A percentile compares a stretch with the other conserved stretches of the same genome.
Conservation (phyloP, 1,140 invertebrate genomes). For the Leucophenga varia region DNA sequence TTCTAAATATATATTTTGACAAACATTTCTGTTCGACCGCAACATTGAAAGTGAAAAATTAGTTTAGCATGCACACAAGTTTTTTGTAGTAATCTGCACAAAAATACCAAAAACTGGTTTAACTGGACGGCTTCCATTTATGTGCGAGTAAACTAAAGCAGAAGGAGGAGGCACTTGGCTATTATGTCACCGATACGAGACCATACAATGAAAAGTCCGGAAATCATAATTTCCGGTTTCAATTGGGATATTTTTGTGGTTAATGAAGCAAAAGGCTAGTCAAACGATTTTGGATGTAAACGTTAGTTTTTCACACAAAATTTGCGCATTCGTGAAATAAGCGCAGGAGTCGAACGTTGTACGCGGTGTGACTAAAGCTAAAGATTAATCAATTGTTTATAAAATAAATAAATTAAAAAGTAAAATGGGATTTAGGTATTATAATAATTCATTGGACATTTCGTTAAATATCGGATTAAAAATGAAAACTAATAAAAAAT, state of each 20-base stretch:
- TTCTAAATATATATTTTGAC: no score
- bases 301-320: no score
- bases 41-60: no score
- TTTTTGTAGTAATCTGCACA: constrained; percentile 12
- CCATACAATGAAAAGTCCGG: constrained; percentile 5
- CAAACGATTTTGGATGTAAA: not conserved
- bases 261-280: constrained; percentile 15
- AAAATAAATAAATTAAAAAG: not conserved
- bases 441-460: not conserved
- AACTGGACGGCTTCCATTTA: constrained; percentile 22
- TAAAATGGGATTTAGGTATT: constrained; percentile 38
- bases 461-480: no score
- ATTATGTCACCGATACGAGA: constrained; percentile 36
- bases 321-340: no score
- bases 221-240: constrained; percentile 25
- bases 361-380: no score
- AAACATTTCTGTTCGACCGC: no score
- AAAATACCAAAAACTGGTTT: constrained; percentile 17
- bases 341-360: no score
- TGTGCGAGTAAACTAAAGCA: constrained; percentile 30
- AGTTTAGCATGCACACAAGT: no score
- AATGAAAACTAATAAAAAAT: no score
- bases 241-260: constrained; percentile 22
- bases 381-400: no score
- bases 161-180: constrained; percentile 16